phyloP scores from a whole-genome alignment of 1,140 invertebrate genomes.

The Nasonia giraulti region DNA sequence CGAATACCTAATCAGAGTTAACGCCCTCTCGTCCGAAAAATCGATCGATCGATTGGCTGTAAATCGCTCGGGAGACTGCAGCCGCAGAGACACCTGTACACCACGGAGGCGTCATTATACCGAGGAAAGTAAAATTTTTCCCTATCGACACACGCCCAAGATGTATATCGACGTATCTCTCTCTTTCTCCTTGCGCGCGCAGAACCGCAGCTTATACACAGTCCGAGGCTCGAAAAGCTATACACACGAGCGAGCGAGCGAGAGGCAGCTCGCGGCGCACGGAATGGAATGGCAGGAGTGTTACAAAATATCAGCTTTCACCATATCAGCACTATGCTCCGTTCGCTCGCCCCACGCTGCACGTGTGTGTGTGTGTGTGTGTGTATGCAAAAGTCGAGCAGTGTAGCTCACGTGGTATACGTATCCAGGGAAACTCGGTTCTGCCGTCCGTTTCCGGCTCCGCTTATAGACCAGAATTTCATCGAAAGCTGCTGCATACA shows the following conservation, averaged over 20 bases:
- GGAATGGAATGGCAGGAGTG: slow-evolving; percentile 71
- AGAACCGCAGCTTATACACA: not conserved
- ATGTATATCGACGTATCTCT: not conserved
- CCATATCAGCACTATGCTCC: slow-evolving; percentile 67
- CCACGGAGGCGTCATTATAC: not conserved
- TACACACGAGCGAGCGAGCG: not conserved
- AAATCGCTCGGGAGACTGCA: not conserved
- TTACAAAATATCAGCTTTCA: slow-evolving; percentile 76
- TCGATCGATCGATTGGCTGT: not conserved
- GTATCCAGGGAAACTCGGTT: not conserved
- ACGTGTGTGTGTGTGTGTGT: slow-evolving; percentile 39
- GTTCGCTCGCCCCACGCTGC: slow-evolving; percentile 20
- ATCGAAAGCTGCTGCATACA: not conserved
- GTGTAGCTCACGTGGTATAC: not conserved
- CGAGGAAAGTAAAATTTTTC: slow-evolving; percentile 37
- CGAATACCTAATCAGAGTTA: no score
- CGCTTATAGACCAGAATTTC: not conserved
- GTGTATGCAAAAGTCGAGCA: slow-evolving; percentile 23
- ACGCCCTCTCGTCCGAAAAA: not conserved
- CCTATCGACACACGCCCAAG: not conserved
- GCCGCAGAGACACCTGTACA: not conserved
- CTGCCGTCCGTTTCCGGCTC: slow-evolving; percentile 8
- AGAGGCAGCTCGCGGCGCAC: slow-evolving; percentile 11
- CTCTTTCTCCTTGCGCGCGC: not conserved
- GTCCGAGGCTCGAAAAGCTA: not conserved